Percentiles rank a stretch among this genome's conserved stretches.
These are phyloP conservation scores for Anthopleura xanthogrammica DNA, from an alignment of 92 coral and sea anemone genomes.

Conservation along the genomic window DNA sequence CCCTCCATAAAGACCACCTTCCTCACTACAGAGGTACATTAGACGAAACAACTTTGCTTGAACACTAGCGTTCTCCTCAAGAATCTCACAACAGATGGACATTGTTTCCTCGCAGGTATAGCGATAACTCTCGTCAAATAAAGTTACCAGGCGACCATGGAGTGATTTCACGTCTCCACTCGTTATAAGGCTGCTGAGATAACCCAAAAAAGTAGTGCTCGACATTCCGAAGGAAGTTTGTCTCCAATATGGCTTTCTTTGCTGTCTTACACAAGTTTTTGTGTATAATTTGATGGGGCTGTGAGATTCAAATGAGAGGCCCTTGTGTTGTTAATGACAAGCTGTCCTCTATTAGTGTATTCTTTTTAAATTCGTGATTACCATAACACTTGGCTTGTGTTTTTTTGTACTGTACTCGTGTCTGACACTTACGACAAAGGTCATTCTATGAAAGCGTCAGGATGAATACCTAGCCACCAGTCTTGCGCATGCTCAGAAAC, in stretches of 20 bases:
- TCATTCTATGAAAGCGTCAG: slow-evolving; percentile 13
- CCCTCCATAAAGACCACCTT: slow-evolving; percentile 74
- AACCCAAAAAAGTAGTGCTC: slow-evolving; percentile 57
- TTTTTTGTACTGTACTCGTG: neutral
- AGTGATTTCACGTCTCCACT: slow-evolving; percentile 51
- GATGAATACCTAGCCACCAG: neutral
- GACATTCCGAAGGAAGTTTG: slow-evolving; percentile 10
- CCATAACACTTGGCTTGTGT: slow-evolving; percentile 7
- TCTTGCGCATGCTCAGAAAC: slow-evolving; percentile 13
- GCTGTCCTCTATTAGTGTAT: slow-evolving; percentile 29
- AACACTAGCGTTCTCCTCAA: slow-evolving; percentile 62
- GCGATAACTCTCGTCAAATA: slow-evolving; percentile 71
- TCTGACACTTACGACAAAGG: slow-evolving; percentile 15
- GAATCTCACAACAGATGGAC: slow-evolving; percentile 67
- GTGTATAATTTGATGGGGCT: neutral
- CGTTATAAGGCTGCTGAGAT: slow-evolving; percentile 65
- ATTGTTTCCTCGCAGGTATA: slow-evolving; percentile 80
- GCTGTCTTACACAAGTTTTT: neutral
- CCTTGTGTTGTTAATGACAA: slow-evolving; percentile 27
- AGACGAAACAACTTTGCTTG: slow-evolving; percentile 83
- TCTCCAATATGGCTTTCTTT: neutral
- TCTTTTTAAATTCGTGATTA: slow-evolving; percentile 10
- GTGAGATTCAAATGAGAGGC: slow-evolving; percentile 12
- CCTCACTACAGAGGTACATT: slow-evolving; percentile 64
- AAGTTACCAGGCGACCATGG: slow-evolving; percentile 55